These are phyloP conservation scores for Fregetta grallaria DNA, from an alignment of 2,113 vertebrate species.

Conservation along the genomic window DNA sequence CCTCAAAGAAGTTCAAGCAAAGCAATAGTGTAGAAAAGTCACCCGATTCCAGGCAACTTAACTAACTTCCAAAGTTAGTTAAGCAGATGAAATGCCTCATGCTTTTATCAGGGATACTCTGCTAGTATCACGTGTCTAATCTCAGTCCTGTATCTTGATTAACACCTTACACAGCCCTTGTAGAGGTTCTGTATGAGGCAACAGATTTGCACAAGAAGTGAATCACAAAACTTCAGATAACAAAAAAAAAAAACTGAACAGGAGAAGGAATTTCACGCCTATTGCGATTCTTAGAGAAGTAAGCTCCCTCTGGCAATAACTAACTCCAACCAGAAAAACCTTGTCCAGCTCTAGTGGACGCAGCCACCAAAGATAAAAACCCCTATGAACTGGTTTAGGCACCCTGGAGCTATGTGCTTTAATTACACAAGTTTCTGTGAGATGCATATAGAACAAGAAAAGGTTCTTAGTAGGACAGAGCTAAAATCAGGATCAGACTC, in stretches of 20 bases:
- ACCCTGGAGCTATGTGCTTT: slow-evolving; percentile 19
- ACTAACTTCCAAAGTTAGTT: neutral
- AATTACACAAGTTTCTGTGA: slow-evolving; percentile 17
- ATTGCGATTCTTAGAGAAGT: neutral
- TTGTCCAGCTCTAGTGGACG: neutral
- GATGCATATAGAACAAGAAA: slow-evolving; percentile 7
- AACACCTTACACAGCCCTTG: neutral
- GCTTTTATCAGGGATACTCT: neutral
- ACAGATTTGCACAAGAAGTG: neutral
- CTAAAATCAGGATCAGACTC: neutral
- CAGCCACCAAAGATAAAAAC: neutral
- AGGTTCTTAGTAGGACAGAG: slow-evolving; percentile 14
- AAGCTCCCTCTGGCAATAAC: slow-evolving; percentile 8
- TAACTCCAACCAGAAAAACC: slow-evolving; percentile 28
- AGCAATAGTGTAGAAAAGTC: neutral
- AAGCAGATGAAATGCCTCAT: neutral
- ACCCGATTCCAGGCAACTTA: neutral
- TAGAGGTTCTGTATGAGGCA: neutral
- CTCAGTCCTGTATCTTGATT: neutral
- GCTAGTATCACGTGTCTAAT: neutral
- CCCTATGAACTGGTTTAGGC: slow-evolving; percentile 30
- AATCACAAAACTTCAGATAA: neutral
- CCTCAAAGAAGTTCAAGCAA: neutral
- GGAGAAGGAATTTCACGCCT: neutral
- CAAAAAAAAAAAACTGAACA: neutral